Conservation (phyloP, 2,113 vertebrate genomes). For the Azemiops feae region DNA sequence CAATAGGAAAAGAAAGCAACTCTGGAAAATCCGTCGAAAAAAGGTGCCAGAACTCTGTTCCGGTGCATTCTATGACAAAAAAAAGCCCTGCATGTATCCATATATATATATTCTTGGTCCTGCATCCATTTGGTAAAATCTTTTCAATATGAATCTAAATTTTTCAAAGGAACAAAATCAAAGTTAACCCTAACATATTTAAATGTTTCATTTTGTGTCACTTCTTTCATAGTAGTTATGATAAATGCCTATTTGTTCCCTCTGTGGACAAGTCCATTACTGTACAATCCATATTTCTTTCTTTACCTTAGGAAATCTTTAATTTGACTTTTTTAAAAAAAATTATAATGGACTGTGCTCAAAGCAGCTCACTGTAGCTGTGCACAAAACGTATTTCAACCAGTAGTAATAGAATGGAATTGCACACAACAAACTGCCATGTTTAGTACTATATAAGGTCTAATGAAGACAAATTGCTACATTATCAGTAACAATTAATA, state of each 20-base stretch:
- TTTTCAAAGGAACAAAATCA: constrained; percentile 9
- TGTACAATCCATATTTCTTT: background rate
- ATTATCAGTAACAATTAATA: background rate
- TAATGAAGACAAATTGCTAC: background rate
- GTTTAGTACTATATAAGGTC: background rate
- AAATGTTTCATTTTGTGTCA: background rate
- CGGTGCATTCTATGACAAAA: no score
- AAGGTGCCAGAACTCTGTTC: no score
- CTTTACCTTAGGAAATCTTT: background rate
- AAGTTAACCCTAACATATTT: background rate
- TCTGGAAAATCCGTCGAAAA: no score
- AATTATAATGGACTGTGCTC: background rate
- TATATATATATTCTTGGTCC: background rate
- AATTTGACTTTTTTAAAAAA: background rate
- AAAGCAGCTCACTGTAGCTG: background rate
- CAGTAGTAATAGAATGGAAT: no score
- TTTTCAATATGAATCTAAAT: constrained; percentile 38
- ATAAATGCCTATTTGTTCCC: background rate
- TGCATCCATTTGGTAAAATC: background rate
- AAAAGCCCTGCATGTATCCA: background rate
- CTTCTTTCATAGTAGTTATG: no score
- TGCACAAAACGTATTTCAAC: constrained; percentile 1
- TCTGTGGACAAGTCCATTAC: background rate
- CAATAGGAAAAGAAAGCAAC: no score
- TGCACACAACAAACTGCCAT: background rate